These are phyloP conservation scores for Galbula dea DNA, from an alignment of 2,113 vertebrate genomes.

Conservation along the genomic window DNA sequence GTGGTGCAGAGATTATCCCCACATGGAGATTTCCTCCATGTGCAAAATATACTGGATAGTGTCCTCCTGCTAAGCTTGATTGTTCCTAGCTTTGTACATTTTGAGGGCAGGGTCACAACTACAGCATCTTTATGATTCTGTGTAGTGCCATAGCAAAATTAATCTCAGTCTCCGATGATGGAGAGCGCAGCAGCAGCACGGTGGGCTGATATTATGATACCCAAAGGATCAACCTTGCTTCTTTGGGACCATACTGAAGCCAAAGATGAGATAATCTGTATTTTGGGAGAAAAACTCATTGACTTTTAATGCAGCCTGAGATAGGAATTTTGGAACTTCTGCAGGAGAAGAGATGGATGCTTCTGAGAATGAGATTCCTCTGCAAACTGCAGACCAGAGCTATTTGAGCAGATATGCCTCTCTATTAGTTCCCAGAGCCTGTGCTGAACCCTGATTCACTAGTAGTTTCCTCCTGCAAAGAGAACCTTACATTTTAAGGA, in stretches of 20 bases:
- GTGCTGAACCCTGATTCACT: background rate
- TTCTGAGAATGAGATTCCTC: background rate
- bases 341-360: background rate
- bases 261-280: background rate
- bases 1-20: background rate
- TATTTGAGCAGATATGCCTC: background rate
- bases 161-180: background rate
- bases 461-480: background rate
- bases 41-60: background rate
- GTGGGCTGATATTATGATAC: background rate
- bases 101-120: background rate
- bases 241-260: background rate
- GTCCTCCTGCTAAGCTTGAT: background rate
- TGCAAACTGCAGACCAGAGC: background rate
- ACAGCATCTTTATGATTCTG: background rate
- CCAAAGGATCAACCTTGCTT: background rate
- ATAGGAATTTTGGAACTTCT: background rate
- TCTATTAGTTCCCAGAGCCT: background rate
- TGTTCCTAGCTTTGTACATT: background rate
- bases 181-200: background rate
- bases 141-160: background rate
- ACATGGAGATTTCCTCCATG: background rate
- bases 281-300: background rate
- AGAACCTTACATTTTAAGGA: background rate
- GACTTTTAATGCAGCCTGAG: background rate